phyloP scores from a whole-genome alignment of 2,888 invertebrate genomes.

The Mythimna pallens region DNA sequence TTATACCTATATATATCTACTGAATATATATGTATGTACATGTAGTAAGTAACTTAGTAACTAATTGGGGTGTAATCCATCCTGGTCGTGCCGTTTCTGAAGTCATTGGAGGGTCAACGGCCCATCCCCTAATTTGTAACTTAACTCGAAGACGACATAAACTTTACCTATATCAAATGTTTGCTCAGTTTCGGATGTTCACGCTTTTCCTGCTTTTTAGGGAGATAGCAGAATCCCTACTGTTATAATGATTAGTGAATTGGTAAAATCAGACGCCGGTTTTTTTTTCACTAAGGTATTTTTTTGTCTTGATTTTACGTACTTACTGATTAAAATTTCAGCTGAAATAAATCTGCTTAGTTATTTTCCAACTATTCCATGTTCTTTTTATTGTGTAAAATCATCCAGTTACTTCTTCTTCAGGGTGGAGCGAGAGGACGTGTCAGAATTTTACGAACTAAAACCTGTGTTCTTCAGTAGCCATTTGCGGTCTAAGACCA shows the following conservation, averaged over 20 bases:
- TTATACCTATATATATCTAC: constrained; percentile 32
- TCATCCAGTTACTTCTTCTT: no score
- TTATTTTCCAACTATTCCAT: no score
- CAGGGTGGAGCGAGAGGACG: no score
- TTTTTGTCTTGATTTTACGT: no score
- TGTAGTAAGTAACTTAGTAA: constrained; percentile 36
- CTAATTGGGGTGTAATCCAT: constrained; percentile 65
- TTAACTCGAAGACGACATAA: constrained; percentile 52
- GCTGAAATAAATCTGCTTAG: neutral
- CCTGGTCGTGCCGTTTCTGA: constrained; percentile 44
- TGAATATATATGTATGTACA: neutral
- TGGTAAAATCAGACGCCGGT: no score
- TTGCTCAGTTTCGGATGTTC: constrained; percentile 44
- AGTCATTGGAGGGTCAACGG: constrained; percentile 58
- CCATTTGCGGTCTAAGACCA: no score
- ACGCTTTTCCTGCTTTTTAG: constrained; percentile 13
- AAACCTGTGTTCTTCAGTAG: no score
- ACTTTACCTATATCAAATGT: constrained; percentile 56
- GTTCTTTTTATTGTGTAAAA: no score
- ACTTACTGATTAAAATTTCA: neutral
- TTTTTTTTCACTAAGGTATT: no score
- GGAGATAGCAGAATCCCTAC: neutral
- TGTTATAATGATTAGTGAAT: neutral
- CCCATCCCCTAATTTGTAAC: constrained; percentile 60
- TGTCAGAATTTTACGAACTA: no score